Conservation (phyloP, 2,797 vertebrate genomes). For the Nothura maculosa region DNA sequence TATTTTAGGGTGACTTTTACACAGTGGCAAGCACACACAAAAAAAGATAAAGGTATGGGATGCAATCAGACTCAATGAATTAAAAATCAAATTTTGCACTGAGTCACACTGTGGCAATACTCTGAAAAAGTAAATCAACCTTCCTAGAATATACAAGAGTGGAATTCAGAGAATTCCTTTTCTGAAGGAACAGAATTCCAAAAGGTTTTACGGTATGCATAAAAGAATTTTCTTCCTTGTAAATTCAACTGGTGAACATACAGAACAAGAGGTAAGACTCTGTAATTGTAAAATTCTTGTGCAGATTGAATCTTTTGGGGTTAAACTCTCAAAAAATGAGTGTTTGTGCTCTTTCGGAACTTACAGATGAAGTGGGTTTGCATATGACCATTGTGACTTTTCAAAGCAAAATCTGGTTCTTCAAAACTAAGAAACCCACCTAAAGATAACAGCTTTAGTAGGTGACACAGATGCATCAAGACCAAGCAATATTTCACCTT, state of each 20-base stretch:
- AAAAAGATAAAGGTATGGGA: not conserved
- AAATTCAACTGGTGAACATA: not conserved
- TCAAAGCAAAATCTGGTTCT: not conserved
- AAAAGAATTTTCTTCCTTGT: not conserved
- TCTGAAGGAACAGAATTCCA: no score
- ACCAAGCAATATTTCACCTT: not conserved
- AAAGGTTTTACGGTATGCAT: not conserved
- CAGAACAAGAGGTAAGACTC: not conserved
- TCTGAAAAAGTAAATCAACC: not conserved
- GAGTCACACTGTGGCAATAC: conserved; percentile 5
- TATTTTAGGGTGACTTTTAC: not conserved
- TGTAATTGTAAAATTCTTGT: not conserved
- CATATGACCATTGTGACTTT: not conserved
- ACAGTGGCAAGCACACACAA: not conserved
- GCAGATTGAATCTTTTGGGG: not conserved
- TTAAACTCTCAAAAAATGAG: not conserved
- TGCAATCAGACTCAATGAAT: conserved; percentile 2
- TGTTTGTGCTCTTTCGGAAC: not conserved
- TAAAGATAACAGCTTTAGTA: not conserved
- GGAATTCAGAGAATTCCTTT: no score
- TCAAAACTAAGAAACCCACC: not conserved
- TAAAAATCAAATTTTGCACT: conserved; percentile 41
- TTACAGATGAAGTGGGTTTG: not conserved
- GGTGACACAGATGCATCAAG: not conserved
- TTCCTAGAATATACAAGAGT: no score